phyloP scores from a whole-genome alignment of 1,140 invertebrate species.

The Mya arenaria region DNA sequence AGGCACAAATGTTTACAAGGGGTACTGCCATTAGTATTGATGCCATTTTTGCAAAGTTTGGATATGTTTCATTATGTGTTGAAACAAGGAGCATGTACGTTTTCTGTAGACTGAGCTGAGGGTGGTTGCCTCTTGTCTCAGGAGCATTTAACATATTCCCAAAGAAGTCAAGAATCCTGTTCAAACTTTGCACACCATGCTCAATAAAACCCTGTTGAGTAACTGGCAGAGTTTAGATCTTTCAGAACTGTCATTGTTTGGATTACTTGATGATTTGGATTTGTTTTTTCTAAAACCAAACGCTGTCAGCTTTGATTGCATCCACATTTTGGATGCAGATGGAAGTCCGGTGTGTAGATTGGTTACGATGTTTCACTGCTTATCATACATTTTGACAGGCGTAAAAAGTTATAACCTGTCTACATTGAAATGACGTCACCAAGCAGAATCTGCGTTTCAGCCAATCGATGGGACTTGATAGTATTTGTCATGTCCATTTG shows the following conservation, averaged over 20 bases:
- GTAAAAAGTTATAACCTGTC: too few species aligned
- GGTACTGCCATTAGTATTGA: conserved; percentile 16
- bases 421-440: too few species aligned
- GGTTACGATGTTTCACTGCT: too few species aligned
- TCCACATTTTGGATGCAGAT: too few species aligned
- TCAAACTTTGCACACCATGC: neutral
- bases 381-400: too few species aligned
- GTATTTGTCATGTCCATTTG: too few species aligned
- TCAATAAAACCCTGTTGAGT: neutral
- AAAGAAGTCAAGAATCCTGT: neutral
- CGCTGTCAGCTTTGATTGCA: too few species aligned
- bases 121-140: neutral
- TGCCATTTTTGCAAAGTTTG: conserved; percentile 36
- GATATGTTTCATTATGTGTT: conserved; percentile 22
- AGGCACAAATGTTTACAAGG: conserved; percentile 40
- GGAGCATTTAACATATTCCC: neutral
- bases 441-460: too few species aligned
- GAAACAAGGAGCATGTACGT: neutral
- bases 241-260: conserved; percentile 24
- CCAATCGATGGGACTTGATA: too few species aligned
- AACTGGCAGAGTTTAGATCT: neutral
- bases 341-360: too few species aligned
- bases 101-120: neutral
- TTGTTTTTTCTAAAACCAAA: too few species aligned
- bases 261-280: too few species aligned